Base-by-base conservation (phyloP, 2,113 vertebrate species). In the Rhineura floridana region DNA sequence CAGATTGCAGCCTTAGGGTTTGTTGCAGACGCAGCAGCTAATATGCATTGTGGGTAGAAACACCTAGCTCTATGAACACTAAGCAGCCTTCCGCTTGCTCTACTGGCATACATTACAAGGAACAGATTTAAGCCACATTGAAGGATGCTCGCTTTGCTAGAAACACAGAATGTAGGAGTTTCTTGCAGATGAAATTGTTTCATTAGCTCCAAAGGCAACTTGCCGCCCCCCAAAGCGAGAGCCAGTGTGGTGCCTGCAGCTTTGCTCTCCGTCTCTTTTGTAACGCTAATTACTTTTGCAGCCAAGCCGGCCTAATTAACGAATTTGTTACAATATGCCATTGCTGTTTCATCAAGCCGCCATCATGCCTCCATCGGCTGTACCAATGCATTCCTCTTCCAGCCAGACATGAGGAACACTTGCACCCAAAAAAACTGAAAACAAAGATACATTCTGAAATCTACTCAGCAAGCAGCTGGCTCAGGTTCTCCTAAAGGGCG, bases 261-360 rank as follows among this genome's bases (percentile, higher is more conserved):
- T 72, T 0, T 69, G 21, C 52, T 62, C 80, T 39, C 76, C 55
- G 42, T 50, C 80, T 59, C 78, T 84, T 59, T 73, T 83, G 42
- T 81, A 88, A 30, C 5, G 72, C 0, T 30, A 94, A 90, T 46
- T 69, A 33, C 69, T n/a, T 62, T 42, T 36, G 39, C n/a, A 88
- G 73, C 91, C 25, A 44, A 19, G 42, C 17, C n/a, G 78, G 23
- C 70, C 76, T 83, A 94, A 89, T 88, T 19, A 87, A 55, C 92
- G 77, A 82, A 90, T 91, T 82, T 89, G 55, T 65, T 91, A 48
- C 33, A 65, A 59, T 59, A 82, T 89, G 90, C 44, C 85, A 81
- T 70, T 87, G 55, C 67, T 89, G 89, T 77, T 85, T 69, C 50
- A 76, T 89, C 62, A 76, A 90, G 75, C 2, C 33, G 13, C 33